These are phyloP conservation scores for Sandelia bainsii DNA, from an alignment of 2,797 vertebrate genomes.

Conservation along the genomic window DNA sequence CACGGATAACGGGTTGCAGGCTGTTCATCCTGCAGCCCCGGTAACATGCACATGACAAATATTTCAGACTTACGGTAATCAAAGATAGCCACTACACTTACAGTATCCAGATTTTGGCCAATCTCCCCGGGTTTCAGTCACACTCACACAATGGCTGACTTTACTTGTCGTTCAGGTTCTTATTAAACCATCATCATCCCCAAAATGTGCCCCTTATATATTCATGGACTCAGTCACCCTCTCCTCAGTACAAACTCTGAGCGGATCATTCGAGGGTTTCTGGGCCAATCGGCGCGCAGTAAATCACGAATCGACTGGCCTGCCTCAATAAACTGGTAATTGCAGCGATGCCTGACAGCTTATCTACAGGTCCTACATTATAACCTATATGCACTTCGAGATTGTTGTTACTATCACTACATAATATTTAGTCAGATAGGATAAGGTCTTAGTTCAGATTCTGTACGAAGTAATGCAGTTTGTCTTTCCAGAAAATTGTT, in stretches of 20 bases:
- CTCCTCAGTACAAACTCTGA: conserved; percentile 72
- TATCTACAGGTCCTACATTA: conserved; percentile 5
- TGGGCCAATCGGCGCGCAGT: conserved; percentile 79
- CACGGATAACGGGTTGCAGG: conserved; percentile 4
- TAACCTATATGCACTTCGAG: background rate
- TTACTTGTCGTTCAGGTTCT: conserved; percentile 12
- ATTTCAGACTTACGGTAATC: conserved; percentile 61
- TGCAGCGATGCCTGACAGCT: conserved; percentile 29
- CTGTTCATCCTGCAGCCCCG: conserved; percentile 32
- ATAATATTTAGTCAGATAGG: background rate
- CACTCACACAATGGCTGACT: conserved; percentile 19
- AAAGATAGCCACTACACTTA: too few relatives aligned
- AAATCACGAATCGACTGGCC: conserved; percentile 55
- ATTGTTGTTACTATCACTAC: background rate
- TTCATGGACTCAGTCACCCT: conserved; percentile 58
- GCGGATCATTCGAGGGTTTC: conserved; percentile 81
- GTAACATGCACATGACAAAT: conserved; percentile 16
- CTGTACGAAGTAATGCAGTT: too few relatives aligned
- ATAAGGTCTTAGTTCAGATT: background rate
- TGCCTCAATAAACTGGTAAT: conserved; percentile 45
- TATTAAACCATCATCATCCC: conserved; percentile 28
- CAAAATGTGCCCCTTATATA: conserved; percentile 24
- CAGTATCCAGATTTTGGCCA: conserved; percentile 41
- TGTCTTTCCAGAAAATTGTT: background rate
- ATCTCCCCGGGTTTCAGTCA: conserved; percentile 35